These are phyloP conservation scores for Cantharis lateralis DNA, from an alignment of 2,888 invertebrate genomes.

Conservation along the genomic window DNA sequence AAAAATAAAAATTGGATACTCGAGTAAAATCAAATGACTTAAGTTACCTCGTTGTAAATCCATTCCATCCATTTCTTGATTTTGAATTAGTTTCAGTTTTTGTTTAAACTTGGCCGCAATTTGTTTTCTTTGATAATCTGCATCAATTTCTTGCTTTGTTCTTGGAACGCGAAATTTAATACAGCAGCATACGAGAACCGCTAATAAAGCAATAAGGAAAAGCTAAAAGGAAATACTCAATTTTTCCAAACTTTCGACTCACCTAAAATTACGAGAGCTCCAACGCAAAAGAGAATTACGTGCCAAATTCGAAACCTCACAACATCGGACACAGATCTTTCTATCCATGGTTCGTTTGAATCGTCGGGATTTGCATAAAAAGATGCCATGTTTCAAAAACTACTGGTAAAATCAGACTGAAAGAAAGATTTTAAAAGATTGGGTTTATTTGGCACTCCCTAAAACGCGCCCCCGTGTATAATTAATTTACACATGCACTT, in stretches of 20 bases:
- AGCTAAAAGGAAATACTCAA: not conserved
- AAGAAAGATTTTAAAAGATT: not conserved
- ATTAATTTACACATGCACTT: not conserved
- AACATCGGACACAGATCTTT: conserved; percentile 68
- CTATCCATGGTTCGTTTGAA: conserved; percentile 67
- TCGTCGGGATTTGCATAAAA: conserved; percentile 53
- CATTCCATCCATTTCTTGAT: conserved; percentile 84
- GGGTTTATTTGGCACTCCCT: not conserved
- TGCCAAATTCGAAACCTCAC: conserved; percentile 83
- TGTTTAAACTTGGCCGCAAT: conserved; percentile 82
- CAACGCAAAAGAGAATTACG: conserved; percentile 72
- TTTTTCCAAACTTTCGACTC: conserved; percentile 38
- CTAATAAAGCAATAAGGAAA: conserved; percentile 56
- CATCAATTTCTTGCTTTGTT: conserved; percentile 94
- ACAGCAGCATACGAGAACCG: conserved; percentile 87
- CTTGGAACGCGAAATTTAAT: conserved; percentile 89
- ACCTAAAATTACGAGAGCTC: conserved; percentile 68
- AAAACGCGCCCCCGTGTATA: not conserved
- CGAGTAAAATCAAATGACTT: no score
- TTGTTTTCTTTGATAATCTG: conserved; percentile 84
- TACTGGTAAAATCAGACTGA: not conserved
- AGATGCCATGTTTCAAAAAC: conserved; percentile 42
- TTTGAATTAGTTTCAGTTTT: conserved; percentile 79
- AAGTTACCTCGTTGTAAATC: conserved; percentile 71
- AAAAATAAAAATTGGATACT: conserved; percentile 25